These are phyloP conservation scores for Eupithecia vulgata DNA, from an alignment of 2,888 invertebrate species.

Conservation along the genomic window DNA sequence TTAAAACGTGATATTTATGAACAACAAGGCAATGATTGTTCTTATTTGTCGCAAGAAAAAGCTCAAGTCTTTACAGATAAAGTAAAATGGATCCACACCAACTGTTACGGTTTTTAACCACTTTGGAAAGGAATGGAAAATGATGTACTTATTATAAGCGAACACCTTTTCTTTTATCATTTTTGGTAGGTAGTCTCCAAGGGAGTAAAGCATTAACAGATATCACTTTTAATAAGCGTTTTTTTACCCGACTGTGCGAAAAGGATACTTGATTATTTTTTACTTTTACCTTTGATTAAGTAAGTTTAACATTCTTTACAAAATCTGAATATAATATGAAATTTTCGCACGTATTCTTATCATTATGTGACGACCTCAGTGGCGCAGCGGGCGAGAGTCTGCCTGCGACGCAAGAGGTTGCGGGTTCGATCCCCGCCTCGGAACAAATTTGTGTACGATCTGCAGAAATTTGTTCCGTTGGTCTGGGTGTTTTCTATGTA, in stretches of 20 bases:
- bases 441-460: too few species aligned
- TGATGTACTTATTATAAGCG: not conserved
- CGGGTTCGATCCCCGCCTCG: too few species aligned
- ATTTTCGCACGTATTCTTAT: not conserved
- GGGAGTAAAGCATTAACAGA: not conserved
- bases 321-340: not conserved
- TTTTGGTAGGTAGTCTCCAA: not conserved
- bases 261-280: too few species aligned
- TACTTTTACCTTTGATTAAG: too few species aligned
- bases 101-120: not conserved
- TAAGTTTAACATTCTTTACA: not conserved
- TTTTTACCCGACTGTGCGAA: too few species aligned
- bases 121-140: not conserved
- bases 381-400: too few species aligned
- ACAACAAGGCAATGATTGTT: constrained; percentile 52
- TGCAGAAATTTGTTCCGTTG: too few species aligned
- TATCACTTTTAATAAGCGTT: not conserved
- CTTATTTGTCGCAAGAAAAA: constrained; percentile 23
- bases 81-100: not conserved
- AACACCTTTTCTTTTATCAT: not conserved
- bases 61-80: not conserved
- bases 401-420: too few species aligned
- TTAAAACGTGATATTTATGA: constrained; percentile 72
- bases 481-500: too few species aligned
- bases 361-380: too few species aligned